Evolutionary conservation across 92 coral and sea anemone species (phyloP).

Genomic region (Ricordea florida): DNA sequence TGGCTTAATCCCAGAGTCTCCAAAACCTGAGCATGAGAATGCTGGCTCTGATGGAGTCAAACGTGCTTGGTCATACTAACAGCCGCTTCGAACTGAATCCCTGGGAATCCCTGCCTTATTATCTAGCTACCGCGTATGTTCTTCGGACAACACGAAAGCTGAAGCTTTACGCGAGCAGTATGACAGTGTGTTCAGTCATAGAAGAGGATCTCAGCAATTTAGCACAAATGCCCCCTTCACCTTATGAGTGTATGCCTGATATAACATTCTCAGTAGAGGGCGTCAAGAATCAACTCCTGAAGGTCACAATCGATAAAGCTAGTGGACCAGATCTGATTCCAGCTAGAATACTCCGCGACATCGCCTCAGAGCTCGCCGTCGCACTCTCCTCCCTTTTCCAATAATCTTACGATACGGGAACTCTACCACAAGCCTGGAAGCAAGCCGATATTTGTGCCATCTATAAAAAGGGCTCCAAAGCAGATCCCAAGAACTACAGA

Average conservation of each 20-base stretch:
- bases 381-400: background rate
- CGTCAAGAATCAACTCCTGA: slow-evolving; percentile 23
- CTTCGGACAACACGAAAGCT: slow-evolving; percentile 41
- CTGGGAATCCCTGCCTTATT: slow-evolving; percentile 24
- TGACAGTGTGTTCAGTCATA: slow-evolving; percentile 38
- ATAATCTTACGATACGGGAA: background rate
- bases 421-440: background rate
- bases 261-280: slow-evolving; percentile 29
- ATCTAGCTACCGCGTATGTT: slow-evolving; percentile 21
- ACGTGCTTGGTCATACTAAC: background rate
- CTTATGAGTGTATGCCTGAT: slow-evolving; percentile 11
- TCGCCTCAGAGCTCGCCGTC: background rate
- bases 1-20: slow-evolving; percentile 4
- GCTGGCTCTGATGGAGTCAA: background rate
- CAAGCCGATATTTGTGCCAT: no score
- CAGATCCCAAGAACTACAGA: background rate
- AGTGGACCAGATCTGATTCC: no score
- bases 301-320: slow-evolving; percentile 23
- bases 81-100: slow-evolving; percentile 2
- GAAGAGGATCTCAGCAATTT: background rate
- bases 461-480: background rate
- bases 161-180: slow-evolving; percentile 41
- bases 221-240: background rate
- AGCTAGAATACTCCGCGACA: background rate
- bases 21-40: background rate